These are phyloP conservation scores for Girardinichthys multiradiatus DNA, from an alignment of 2,113 vertebrate species.

Conservation along the genomic window DNA sequence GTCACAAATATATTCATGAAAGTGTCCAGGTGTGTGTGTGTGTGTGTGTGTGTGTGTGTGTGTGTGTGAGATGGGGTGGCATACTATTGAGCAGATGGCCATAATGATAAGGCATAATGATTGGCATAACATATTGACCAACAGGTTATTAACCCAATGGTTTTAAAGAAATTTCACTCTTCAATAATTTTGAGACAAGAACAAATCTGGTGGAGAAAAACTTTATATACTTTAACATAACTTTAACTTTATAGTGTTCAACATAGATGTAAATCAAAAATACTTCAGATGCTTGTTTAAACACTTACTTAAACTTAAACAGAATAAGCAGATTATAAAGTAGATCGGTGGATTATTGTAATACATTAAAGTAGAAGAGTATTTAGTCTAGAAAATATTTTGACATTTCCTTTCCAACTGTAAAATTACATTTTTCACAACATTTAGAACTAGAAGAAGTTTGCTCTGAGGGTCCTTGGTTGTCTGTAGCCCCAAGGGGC, in stretches of 20 bases:
- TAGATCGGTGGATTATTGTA: neutral
- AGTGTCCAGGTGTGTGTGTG: no score
- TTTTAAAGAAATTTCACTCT: neutral
- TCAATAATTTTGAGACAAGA: neutral
- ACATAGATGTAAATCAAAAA: neutral
- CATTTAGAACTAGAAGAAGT: neutral
- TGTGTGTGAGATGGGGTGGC: no score
- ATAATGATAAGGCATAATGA: no score
- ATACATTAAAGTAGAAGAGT: neutral
- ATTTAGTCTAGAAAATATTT: neutral
- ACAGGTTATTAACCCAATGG: neutral
- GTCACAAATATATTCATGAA: no score
- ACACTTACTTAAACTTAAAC: neutral
- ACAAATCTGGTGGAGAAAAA: conserved; percentile 2
- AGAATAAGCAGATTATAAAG: conserved; percentile 15
- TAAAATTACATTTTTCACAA: neutral
- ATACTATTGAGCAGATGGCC: no score
- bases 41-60: no score
- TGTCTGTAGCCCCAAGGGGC: conserved; percentile 62
- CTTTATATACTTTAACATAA: no score
- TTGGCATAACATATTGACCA: no score
- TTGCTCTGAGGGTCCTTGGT: neutral
- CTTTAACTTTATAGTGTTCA: no score
- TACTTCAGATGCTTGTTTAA: neutral
- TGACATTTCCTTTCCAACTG: neutral